A percentile compares a stretch with the other conserved stretches of the same genome.
These are phyloP conservation scores for Luffia ferchaultella DNA, from an alignment of 2,888 invertebrate genomes.

Conservation along the genomic window DNA sequence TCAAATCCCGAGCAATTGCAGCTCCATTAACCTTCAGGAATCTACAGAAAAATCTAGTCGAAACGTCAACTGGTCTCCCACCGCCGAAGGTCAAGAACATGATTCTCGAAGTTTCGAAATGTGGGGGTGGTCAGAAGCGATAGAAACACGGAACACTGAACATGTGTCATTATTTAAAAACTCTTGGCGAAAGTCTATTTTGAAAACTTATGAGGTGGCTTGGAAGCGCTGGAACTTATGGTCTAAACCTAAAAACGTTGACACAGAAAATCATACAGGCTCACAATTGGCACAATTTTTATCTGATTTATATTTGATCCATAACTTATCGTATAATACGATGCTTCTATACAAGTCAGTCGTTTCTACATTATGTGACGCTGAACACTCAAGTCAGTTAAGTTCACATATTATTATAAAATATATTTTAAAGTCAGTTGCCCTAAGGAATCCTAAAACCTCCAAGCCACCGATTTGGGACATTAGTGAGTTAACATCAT, in stretches of 20 bases:
- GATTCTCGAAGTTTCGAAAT: slow-evolving; percentile 15
- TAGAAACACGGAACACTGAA: slow-evolving; percentile 6
- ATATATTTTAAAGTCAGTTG: slow-evolving; percentile 15
- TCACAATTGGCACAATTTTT: slow-evolving; percentile 9
- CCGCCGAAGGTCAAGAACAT: slow-evolving; percentile 10
- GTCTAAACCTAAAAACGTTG: slow-evolving; percentile 2
- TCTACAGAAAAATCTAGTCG: slow-evolving; percentile 10
- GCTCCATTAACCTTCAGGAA: slow-evolving; percentile 12
- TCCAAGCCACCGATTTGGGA: slow-evolving; percentile 1
- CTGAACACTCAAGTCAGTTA: slow-evolving; percentile 6
- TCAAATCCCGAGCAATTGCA: slow-evolving; percentile 4
- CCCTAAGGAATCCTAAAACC: slow-evolving; percentile 1
- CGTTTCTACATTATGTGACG: slow-evolving; percentile 16
- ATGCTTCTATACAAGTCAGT: slow-evolving; percentile 20
- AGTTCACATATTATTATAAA: slow-evolving; percentile 13
- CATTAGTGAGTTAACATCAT: slow-evolving; percentile 4
- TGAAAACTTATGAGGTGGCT: slow-evolving; percentile 14
- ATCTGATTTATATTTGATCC: slow-evolving; percentile 5
- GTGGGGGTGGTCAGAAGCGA: slow-evolving; percentile 15
- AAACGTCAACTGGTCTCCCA: slow-evolving; percentile 5
- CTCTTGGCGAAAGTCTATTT: slow-evolving; percentile 11
- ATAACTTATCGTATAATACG: slow-evolving; percentile 15
- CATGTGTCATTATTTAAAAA: slow-evolving; percentile 9
- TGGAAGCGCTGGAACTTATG: slow-evolving; percentile 12
- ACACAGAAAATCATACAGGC: slow-evolving; percentile 1